These are phyloP conservation scores for Xestia ashworthii DNA, from an alignment of 2,888 invertebrate species.

Conservation along the genomic window DNA sequence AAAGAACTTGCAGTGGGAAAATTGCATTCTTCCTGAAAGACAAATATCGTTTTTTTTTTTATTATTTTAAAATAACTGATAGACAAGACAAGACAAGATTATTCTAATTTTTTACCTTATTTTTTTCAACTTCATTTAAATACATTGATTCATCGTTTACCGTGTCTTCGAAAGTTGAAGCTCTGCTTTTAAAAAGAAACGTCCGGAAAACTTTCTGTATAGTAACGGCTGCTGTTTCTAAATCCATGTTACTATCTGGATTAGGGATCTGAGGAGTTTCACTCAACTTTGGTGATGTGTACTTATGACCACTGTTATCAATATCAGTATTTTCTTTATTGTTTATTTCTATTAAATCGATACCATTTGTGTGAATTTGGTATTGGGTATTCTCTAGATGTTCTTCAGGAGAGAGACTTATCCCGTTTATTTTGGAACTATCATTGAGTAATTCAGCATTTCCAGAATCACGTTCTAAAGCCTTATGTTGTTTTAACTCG, in stretches of 20 bases:
- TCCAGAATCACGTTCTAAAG: constrained; percentile 5
- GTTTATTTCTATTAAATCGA: constrained; percentile 22
- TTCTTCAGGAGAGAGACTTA: background rate
- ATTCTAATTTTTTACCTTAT: constrained; percentile 70
- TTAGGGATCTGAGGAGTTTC: constrained; percentile 39
- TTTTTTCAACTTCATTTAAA: constrained; percentile 75
- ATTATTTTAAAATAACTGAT: background rate
- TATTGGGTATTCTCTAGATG: background rate
- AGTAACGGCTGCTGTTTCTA: constrained; percentile 90
- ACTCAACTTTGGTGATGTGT: constrained; percentile 10
- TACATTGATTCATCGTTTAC: constrained; percentile 76
- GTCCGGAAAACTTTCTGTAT: constrained; percentile 90
- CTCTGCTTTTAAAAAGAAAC: constrained; percentile 86
- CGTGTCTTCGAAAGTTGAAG: constrained; percentile 84
- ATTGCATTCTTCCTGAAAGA: constrained; percentile 79
- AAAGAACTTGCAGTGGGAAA: constrained; percentile 71
- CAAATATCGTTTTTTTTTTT: constrained; percentile 45
- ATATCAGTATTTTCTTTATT: constrained; percentile 9
- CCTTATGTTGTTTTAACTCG: constrained; percentile 3
- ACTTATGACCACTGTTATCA: constrained; percentile 12
- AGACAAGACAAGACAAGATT: background rate
- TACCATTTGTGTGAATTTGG: constrained; percentile 17
- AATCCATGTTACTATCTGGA: constrained; percentile 79
- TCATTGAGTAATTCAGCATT: constrained; percentile 14
- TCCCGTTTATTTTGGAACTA: background rate